These are phyloP conservation scores for Bombylius major DNA, from an alignment of 2,888 invertebrate species.

Conservation along the genomic window DNA sequence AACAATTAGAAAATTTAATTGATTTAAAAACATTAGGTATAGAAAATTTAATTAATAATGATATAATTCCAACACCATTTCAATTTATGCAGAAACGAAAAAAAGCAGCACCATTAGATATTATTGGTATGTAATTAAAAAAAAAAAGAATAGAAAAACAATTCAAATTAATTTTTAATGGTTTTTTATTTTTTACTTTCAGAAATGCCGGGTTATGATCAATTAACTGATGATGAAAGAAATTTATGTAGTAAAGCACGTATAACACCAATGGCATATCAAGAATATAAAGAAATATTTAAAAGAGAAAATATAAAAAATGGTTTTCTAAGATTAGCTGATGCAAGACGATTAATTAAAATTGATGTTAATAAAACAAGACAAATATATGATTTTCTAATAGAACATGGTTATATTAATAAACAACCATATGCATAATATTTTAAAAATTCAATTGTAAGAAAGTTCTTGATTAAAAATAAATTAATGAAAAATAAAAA, in stretches of 20 bases:
- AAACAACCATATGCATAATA: not conserved
- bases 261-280: constrained; percentile 62
- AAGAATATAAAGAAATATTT: constrained; percentile 63
- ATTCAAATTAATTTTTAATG: too few species aligned
- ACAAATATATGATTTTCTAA: constrained; percentile 68
- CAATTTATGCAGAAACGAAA: not conserved
- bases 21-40: constrained; percentile 25
- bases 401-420: constrained; percentile 49
- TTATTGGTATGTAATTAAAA: constrained; percentile 20
- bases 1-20: constrained; percentile 11
- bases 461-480: not conserved
- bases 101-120: constrained; percentile 30
- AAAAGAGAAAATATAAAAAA: constrained; percentile 63
- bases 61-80: not conserved
- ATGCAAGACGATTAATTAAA: constrained; percentile 72
- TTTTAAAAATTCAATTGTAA: constrained; percentile 3
- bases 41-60: constrained; percentile 19
- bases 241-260: constrained; percentile 64
- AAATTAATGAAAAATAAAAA: not conserved
- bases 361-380: constrained; percentile 91
- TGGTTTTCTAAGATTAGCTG: constrained; percentile 61
- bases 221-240: constrained; percentile 55
- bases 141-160: too few species aligned
- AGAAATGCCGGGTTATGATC: constrained; percentile 67
- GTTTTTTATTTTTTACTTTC: constrained; percentile 32